Conservation (phyloP, 2,797 vertebrate species). For the Denticeps clupeoides region DNA sequence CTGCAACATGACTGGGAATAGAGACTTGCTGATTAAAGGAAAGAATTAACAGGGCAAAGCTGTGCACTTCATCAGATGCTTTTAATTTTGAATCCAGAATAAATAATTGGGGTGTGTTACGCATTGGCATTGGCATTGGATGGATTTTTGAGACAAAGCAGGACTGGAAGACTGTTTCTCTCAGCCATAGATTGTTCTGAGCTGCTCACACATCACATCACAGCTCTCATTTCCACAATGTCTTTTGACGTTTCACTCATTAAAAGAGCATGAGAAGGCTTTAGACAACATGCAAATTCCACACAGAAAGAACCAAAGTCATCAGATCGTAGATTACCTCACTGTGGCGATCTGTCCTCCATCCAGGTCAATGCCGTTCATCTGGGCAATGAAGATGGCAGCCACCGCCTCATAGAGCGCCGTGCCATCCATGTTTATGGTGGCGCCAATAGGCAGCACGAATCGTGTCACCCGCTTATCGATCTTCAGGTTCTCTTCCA, state of each 20-base stretch:
- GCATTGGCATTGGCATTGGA: too few species aligned
- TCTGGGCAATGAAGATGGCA: conserved; percentile 78
- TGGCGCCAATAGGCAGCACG: conserved; percentile 73
- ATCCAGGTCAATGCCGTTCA: conserved; percentile 70
- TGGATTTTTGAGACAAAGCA: background rate
- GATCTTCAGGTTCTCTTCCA: conserved; percentile 74
- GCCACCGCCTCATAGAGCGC: conserved; percentile 77
- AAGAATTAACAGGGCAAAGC: too few species aligned
- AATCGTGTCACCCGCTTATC: conserved; percentile 73
- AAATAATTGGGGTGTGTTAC: too few species aligned
- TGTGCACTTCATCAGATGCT: too few species aligned
- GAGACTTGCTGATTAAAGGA: background rate
- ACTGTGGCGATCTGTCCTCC: conserved; percentile 71
- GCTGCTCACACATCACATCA: too few species aligned
- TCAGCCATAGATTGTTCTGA: background rate
- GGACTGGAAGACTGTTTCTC: background rate
- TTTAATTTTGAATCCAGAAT: too few species aligned
- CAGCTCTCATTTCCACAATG: too few species aligned
- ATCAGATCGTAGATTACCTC: too few species aligned
- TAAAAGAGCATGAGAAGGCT: background rate
- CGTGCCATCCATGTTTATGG: conserved; percentile 79
- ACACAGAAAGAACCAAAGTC: too few species aligned
- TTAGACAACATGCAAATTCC: background rate
- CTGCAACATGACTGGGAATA: too few species aligned
- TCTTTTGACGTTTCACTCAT: too few species aligned